These are phyloP conservation scores for Yponomeuta malinellus DNA, from an alignment of 2,888 invertebrate genomes.

Conservation along the genomic window DNA sequence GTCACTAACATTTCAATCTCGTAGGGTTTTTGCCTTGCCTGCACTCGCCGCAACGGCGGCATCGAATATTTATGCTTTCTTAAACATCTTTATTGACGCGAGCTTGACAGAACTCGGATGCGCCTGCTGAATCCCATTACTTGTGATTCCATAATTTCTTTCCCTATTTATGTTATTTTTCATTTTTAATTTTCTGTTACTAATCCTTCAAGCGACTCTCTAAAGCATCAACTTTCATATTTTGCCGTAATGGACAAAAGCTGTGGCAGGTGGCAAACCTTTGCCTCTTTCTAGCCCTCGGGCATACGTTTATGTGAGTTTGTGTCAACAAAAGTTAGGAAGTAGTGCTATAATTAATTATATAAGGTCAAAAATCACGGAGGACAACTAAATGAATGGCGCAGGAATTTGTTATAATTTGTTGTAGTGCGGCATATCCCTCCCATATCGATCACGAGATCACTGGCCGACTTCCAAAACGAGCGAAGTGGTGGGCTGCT, in stretches of 20 bases:
- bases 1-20: conserved; percentile 73
- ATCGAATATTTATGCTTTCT: conserved; percentile 67
- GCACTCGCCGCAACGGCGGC: conserved; percentile 46
- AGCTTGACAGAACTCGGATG: conserved; percentile 52
- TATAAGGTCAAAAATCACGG: conserved; percentile 52
- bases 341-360: background rate
- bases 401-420: conserved; percentile 59
- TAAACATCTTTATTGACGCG: conserved; percentile 73
- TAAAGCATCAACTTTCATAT: no score
- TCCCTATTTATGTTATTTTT: background rate
- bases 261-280: no score
- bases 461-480: conserved; percentile 67
- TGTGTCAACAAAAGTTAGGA: no score
- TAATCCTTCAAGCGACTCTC: background rate
- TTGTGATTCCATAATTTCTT: background rate
- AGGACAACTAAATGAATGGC: conserved; percentile 67
- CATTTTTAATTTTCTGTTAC: background rate
- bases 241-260: no score
- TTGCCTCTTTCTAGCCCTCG: no score
- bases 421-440: conserved; percentile 70
- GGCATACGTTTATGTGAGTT: no score
- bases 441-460: conserved; percentile 64
- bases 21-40: conserved; percentile 53
- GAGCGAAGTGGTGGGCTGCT: conserved; percentile 68
- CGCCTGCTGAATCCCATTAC: conserved; percentile 44